Evolutionary conservation across 2,797 vertebrate species (phyloP).

Genomic region (Pangasius krempfi): DNA sequence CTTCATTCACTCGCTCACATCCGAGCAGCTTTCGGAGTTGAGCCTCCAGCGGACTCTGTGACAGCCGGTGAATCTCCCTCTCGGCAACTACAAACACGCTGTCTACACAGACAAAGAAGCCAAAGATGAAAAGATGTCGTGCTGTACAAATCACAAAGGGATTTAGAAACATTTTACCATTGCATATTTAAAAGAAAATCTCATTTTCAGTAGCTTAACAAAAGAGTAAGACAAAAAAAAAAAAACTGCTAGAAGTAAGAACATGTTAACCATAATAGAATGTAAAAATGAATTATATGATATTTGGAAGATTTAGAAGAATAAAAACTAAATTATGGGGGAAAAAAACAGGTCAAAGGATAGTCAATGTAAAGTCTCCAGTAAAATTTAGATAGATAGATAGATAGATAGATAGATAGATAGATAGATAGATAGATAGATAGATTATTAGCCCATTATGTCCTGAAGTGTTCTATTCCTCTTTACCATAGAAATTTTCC

Average conservation of each 20-base stretch:
- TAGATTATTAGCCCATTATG: too few relatives aligned
- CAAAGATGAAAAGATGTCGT: background rate
- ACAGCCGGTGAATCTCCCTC: constrained; percentile 67
- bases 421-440: too few relatives aligned
- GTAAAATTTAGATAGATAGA: background rate
- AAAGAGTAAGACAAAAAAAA: background rate
- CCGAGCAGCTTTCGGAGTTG: constrained; percentile 70
- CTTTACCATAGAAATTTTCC: background rate
- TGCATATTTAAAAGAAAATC: background rate
- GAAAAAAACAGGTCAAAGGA: background rate
- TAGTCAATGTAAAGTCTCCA: background rate
- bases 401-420: background rate
- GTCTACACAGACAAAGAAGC: constrained; percentile 61
- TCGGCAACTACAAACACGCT: constrained; percentile 69
- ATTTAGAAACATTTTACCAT: background rate
- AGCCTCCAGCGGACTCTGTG: constrained; percentile 64
- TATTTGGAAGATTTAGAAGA: background rate
- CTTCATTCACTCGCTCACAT: constrained; percentile 65
- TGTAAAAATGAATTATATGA: background rate
- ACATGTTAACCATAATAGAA: background rate
- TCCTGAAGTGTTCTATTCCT: background rate
- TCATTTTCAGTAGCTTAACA: background rate
- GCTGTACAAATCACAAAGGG: constrained; percentile 24
- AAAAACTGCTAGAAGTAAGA: background rate
- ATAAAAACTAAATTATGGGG: background rate